Conservation (phyloP, 2,888 invertebrate genomes). For the Serrognathus titanus region DNA sequence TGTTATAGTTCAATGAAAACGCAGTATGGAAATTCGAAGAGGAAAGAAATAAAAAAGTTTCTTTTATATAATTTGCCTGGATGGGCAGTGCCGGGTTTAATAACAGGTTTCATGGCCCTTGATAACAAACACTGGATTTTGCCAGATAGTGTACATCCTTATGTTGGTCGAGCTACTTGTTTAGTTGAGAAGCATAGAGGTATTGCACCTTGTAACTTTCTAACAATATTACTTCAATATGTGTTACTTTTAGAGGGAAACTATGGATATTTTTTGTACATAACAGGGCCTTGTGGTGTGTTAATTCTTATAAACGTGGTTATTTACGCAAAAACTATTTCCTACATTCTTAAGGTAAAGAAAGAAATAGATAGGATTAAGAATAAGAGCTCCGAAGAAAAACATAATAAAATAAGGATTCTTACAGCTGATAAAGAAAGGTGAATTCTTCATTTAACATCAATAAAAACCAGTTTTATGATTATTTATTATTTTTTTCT, state of each 20-base stretch:
- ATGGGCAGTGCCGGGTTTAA: slow-evolving; percentile 1
- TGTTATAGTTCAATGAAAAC: slow-evolving; percentile 10
- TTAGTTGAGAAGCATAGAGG: slow-evolving; percentile 4
- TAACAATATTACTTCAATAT: background rate
- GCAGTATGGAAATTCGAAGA: background rate
- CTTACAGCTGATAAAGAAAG: background rate
- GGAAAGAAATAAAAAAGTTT: background rate
- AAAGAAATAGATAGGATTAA: background rate
- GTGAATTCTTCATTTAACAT: background rate
- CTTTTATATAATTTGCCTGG: slow-evolving; percentile 5
- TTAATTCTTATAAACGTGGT: background rate
- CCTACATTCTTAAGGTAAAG: background rate
- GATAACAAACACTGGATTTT: background rate
- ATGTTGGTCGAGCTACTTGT: slow-evolving; percentile 1
- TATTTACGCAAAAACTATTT: slow-evolving; percentile 1
- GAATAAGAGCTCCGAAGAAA: background rate
- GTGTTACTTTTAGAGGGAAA: background rate
- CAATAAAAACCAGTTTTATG: no score
- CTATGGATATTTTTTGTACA: slow-evolving; percentile 5
- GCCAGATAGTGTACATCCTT: slow-evolving; percentile 7
- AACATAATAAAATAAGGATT: background rate
- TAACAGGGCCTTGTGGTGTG: background rate
- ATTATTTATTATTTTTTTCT: background rate
- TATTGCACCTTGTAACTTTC: background rate
- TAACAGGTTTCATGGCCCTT: background rate